A percentile compares a stretch with the other conserved stretches of the same genome.
These are phyloP conservation scores for Ibidorhyncha struthersii DNA, from an alignment of 2,113 vertebrate species.

Conservation along the genomic window DNA sequence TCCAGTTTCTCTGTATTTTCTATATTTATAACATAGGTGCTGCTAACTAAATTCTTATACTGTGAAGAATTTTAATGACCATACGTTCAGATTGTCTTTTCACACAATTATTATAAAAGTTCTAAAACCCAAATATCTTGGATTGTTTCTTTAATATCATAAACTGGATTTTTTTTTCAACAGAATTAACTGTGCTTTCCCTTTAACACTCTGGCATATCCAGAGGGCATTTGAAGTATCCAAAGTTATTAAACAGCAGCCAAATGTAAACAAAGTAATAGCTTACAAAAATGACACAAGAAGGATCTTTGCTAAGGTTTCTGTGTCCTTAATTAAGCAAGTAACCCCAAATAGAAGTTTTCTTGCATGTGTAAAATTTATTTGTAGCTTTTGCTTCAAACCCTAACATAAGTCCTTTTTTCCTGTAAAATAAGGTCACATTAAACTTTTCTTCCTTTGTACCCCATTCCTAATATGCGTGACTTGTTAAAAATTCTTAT, in stretches of 20 bases:
- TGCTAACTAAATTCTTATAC: background rate
- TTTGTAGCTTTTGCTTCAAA: background rate
- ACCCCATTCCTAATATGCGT: background rate
- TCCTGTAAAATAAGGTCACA: background rate
- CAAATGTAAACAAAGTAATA: slow-evolving; percentile 61
- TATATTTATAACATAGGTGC: background rate
- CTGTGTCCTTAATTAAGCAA: slow-evolving; percentile 50
- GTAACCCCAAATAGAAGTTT: slow-evolving; percentile 12
- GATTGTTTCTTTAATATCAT: background rate
- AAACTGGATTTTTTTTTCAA: background rate
- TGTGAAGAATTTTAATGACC: background rate
- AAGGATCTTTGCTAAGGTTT: slow-evolving; percentile 51
- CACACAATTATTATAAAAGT: background rate
- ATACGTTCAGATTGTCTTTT: background rate
- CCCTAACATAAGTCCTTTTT: background rate
- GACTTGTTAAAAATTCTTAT: background rate
- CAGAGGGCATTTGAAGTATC: background rate
- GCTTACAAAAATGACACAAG: slow-evolving; percentile 69
- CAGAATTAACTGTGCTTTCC: slow-evolving; percentile 16
- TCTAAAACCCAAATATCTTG: background rate
- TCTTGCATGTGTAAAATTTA: background rate
- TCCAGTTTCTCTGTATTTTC: background rate
- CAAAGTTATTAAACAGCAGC: slow-evolving; percentile 63
- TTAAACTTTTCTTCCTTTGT: background rate
- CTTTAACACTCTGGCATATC: slow-evolving; percentile 25